Conservation (phyloP, 2,113 vertebrate genomes). For the Malurus cyaneus region DNA sequence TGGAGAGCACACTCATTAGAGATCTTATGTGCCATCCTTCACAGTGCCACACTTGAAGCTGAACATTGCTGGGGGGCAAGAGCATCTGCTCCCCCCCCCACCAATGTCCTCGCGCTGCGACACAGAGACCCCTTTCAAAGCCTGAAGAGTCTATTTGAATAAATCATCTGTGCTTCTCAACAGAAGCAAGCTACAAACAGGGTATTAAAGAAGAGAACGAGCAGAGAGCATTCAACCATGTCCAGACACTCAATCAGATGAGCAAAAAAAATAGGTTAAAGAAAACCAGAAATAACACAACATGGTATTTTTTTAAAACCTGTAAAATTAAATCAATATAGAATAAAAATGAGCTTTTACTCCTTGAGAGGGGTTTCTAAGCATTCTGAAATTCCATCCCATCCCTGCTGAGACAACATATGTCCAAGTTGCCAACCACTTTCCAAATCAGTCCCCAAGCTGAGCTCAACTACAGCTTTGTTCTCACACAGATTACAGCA, state of each 20-base stretch:
- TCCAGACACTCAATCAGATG: not conserved
- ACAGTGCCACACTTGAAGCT: not conserved
- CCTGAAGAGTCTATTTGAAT: constrained; percentile 18
- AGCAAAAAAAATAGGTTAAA: constrained; percentile 11
- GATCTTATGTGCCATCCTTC: not conserved
- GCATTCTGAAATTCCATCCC: not conserved
- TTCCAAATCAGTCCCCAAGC: not conserved
- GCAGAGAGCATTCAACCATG: constrained; percentile 12
- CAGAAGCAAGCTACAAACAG: constrained; percentile 17
- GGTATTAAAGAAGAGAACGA: constrained; percentile 27
- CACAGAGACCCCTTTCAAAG: constrained; percentile 37
- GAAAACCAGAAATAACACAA: not conserved
- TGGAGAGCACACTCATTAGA: not conserved
- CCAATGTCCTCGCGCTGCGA: not conserved
- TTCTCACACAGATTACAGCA: not conserved
- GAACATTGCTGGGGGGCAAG: not conserved
- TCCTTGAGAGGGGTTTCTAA: not conserved
- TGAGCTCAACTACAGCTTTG: not conserved
- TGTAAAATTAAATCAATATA: not conserved
- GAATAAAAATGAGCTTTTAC: not conserved
- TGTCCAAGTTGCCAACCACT: not conserved
- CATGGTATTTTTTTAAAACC: not conserved
- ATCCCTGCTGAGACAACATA: not conserved
- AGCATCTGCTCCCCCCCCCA: not conserved
- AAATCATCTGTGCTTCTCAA: constrained; percentile 29